These are phyloP conservation scores for Prinia subflava DNA, from an alignment of 2,113 vertebrate genomes.

Conservation along the genomic window DNA sequence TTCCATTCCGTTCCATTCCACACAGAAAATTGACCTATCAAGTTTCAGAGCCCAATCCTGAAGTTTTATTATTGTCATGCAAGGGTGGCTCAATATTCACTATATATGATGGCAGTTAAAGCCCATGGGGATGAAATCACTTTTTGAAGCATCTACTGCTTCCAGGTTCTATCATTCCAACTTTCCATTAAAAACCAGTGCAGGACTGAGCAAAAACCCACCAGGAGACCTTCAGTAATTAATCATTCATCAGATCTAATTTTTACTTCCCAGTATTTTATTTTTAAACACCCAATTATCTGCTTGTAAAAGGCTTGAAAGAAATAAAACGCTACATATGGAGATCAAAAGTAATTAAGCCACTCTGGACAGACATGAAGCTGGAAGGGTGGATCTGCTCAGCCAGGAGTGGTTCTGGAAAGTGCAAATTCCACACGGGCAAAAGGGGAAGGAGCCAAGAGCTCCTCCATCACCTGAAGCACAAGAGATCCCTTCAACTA, in stretches of 20 bases:
- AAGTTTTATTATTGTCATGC: not conserved
- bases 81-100: not conserved
- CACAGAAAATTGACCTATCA: not conserved
- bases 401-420: not conserved
- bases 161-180: not conserved
- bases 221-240: not conserved
- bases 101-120: not conserved
- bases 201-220: not conserved
- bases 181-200: not conserved
- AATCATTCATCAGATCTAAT: not conserved
- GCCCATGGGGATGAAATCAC: not conserved
- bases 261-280: not conserved
- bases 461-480: not conserved
- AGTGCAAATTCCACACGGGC: not conserved
- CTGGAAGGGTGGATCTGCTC: not conserved
- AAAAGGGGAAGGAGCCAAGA: not conserved
- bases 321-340: not conserved
- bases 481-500: not conserved
- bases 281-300: constrained; percentile 10
- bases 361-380: not conserved
- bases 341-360: not conserved
- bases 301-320: not conserved
- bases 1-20: rapidly evolving
- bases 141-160: not conserved
- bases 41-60: not conserved